Evolutionary conservation across 1,140 invertebrate genomes (phyloP), one percentile per base, ranked within the genome.

Genomic region (Semibalanus balanoides): DNA sequence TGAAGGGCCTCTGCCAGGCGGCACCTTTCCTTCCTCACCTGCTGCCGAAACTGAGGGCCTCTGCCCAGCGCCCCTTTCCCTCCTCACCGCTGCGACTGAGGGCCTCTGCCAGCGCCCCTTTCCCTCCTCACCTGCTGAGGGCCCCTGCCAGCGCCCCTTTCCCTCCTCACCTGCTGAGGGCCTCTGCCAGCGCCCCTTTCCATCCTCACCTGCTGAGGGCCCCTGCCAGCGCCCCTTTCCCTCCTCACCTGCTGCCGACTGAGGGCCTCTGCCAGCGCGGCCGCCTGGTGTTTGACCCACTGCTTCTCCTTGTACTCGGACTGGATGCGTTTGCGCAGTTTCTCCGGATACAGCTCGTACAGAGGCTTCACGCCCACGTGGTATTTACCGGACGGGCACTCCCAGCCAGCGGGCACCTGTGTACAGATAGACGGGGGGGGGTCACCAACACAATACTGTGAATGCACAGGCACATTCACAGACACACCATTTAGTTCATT

Each of bases 281-380:
- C 84, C 83, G 95, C 93, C 76, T 97, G 92, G 28, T 86, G 84
- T 69, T 91, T 88, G 83, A 96, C 93, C 94, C 95, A 98, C 22
- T 87, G 81, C 80, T 92, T 91, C 81, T 94, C 91, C 80, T 94
- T 94, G 25, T 90, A 86, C 79, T 95, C 91, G 77, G 90, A 90
- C 76, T 89, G 86, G n/a, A 98, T 88, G 77, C 94, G 87, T 78
- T 97, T 94, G 77, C 88, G 88, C 25, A 98, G 85, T 81, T 89
- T 89, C 76, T 89, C 87, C 0, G 96, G 93, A 83, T 96, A 98
- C 27, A 99, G 84, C 79, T 93, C 91, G 85, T 89, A 95, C 30
- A 91, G 89, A 83, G 90, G 89, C 83, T 98, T 94, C 0, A 96
- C 84, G 74, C 97, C 97, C 28, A 87, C 79, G 77, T 93, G 90